Evolutionary conservation across 2,888 invertebrate genomes (phyloP).

Genomic region (Eristalis intricaria): DNA sequence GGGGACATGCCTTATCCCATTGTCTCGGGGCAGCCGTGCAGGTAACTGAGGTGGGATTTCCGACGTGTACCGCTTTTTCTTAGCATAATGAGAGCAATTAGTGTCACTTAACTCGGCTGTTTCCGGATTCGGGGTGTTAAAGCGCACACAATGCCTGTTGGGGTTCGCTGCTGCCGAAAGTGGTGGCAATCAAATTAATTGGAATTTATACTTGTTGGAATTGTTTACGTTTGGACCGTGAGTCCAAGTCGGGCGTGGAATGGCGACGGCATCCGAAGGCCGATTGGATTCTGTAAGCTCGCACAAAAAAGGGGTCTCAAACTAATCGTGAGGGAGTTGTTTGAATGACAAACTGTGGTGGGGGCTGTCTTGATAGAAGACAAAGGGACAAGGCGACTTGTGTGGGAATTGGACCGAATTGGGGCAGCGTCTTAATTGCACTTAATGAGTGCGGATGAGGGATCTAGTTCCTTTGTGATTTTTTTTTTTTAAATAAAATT

Average conservation of each 20-base stretch:
- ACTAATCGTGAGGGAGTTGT: neutral
- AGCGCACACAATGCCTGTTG: conserved; percentile 28
- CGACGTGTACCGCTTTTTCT: conserved; percentile 11
- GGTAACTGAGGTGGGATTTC: neutral
- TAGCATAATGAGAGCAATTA: conserved; percentile 53
- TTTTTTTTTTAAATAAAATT: neutral
- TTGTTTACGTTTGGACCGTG: neutral
- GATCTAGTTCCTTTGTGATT: neutral
- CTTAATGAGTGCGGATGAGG: neutral
- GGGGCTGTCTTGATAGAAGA: neutral
- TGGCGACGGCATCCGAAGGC: neutral
- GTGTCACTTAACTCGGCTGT: conserved; percentile 30
- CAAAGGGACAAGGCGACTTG: neutral
- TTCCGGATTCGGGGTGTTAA: conserved; percentile 14
- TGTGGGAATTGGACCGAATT: neutral
- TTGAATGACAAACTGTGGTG: neutral
- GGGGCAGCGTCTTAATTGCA: neutral
- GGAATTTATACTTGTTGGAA: conserved; percentile 47
- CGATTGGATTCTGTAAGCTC: neutral
- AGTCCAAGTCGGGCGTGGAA: neutral
- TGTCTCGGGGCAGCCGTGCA: no score
- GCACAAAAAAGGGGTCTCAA: neutral
- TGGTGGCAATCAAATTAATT: conserved; percentile 48
- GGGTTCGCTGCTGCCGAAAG: conserved; percentile 11
- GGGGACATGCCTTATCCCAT: neutral